phyloP scores from a whole-genome alignment of 2,797 vertebrate genomes.

The Echeneis naucrates region DNA sequence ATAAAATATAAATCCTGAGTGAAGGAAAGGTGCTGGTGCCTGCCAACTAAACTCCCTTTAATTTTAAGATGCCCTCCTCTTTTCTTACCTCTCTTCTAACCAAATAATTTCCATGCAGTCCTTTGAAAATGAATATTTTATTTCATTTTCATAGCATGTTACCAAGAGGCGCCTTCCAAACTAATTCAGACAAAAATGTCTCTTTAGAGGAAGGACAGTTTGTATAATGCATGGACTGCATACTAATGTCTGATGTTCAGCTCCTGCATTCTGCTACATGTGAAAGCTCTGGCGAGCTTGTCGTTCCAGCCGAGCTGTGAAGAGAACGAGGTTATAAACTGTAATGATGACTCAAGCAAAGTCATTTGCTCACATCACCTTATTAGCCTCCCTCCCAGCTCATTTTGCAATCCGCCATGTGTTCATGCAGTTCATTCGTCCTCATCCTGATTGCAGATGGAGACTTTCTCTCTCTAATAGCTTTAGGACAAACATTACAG shows the following conservation, averaged over 20 bases:
- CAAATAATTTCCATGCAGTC: background rate
- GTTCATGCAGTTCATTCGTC: background rate
- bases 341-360: constrained; percentile 18
- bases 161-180: background rate
- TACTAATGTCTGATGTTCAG: constrained; percentile 14
- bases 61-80: background rate
- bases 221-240: background rate
- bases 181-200: background rate
- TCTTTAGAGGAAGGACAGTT: constrained; percentile 11
- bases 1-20: background rate
- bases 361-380: constrained; percentile 13
- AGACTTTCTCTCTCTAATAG: background rate
- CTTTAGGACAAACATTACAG: constrained; percentile 6
- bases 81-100: background rate
- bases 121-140: background rate
- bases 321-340: constrained; percentile 23
- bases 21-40: background rate
- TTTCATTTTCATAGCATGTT: constrained; percentile 5
- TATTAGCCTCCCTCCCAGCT: constrained; percentile 16
- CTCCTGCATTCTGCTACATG: background rate
- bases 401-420: constrained; percentile 7
- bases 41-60: background rate
- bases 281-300: background rate
- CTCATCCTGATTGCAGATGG: background rate
- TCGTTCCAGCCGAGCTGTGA: constrained; percentile 11